Conservation (phyloP, 2,113 vertebrate genomes). For the Copsychus sechellarum region DNA sequence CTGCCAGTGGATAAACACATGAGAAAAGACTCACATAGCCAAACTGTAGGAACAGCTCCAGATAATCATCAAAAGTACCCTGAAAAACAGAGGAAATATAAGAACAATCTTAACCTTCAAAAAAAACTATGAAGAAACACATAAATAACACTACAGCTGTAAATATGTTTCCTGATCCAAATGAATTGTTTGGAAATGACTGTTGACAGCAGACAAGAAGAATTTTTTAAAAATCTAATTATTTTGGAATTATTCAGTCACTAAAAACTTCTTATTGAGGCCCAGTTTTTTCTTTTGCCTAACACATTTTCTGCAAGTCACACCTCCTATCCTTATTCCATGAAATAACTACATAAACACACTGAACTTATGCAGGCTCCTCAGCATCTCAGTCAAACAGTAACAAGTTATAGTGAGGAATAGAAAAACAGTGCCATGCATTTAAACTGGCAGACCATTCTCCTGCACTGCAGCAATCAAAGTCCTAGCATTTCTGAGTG, state of each 20-base stretch:
- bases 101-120: neutral
- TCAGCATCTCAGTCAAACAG: neutral
- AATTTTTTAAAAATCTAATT: neutral
- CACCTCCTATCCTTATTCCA: neutral
- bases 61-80: slow-evolving; percentile 98
- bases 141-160: neutral
- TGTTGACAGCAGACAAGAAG: neutral
- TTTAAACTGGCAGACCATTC: neutral
- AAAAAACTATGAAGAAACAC: neutral
- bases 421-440: neutral
- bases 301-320: neutral
- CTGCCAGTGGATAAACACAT: slow-evolving; percentile 93
- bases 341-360: neutral
- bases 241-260: neutral
- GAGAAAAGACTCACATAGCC: slow-evolving; percentile 98
- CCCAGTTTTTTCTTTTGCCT: neutral
- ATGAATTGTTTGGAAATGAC: neutral
- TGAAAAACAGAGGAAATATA: slow-evolving; percentile 58
- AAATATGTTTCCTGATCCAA: neutral
- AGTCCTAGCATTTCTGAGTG: neutral
- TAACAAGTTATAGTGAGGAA: neutral
- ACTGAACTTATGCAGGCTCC: neutral
- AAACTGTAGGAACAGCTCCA: slow-evolving; percentile 94
- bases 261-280: neutral
- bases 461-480: neutral